A percentile compares a stretch with the other conserved stretches of the same genome.
Conservation (phyloP, 2,888 invertebrate genomes). For the Lottia scabra region DNA sequence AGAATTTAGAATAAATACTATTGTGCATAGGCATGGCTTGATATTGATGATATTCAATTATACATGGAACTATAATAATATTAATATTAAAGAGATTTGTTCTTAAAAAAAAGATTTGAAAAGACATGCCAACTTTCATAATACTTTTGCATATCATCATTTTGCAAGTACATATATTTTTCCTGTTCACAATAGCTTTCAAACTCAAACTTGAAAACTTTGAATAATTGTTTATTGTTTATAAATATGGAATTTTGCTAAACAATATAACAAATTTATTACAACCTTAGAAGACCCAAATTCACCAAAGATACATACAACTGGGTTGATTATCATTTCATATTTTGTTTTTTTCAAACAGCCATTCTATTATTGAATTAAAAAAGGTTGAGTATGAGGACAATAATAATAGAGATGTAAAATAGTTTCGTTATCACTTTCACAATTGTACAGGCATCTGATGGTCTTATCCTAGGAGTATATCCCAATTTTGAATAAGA, state of each 20-base stretch:
- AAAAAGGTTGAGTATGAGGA: not conserved
- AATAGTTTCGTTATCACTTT: not conserved
- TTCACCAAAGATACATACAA: not conserved
- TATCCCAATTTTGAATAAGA: not conserved
- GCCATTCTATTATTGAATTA: not conserved
- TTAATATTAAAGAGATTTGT: too few relatives aligned
- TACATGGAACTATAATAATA: too few relatives aligned
- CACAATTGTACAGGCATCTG: not conserved
- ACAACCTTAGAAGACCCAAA: not conserved
- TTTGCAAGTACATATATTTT: too few relatives aligned
- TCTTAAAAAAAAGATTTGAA: too few relatives aligned
- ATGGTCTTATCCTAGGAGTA: too few relatives aligned
- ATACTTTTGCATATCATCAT: too few relatives aligned
- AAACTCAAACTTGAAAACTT: not conserved
- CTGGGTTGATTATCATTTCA: not conserved
- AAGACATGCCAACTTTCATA: too few relatives aligned
- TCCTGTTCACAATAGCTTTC: too few relatives aligned
- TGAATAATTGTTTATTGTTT: not conserved
- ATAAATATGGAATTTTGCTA: not conserved
- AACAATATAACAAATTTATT: not conserved
- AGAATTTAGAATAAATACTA: too few relatives aligned
- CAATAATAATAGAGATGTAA: not conserved
- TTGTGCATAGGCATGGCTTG: too few relatives aligned
- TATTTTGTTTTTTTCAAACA: not conserved
- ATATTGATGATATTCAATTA: too few relatives aligned